A percentile compares a stretch with the other conserved stretches of the same genome.
Conservation (phyloP, 2,113 vertebrate species). For the Tachycineta bicolor region DNA sequence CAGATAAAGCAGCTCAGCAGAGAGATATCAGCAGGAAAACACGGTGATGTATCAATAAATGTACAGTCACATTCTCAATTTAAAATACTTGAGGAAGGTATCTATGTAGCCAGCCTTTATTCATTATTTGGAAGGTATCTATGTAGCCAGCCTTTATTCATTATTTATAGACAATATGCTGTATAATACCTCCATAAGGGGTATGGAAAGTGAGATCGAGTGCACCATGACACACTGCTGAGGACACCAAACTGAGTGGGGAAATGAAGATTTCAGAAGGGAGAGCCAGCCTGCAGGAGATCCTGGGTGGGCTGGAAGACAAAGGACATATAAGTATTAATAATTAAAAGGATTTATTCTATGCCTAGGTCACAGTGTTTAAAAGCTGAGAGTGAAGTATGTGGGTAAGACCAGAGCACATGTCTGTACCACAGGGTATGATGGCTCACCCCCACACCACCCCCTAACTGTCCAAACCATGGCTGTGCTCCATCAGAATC, state of each 20-base stretch:
- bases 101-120: neutral
- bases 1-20: neutral
- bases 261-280: neutral
- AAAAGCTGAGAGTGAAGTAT: neutral
- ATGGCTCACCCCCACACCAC: neutral
- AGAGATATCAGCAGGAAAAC: neutral
- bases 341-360: neutral
- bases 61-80: neutral
- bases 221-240: neutral
- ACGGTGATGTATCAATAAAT: neutral
- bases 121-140: neutral
- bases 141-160: neutral
- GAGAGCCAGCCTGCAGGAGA: neutral
- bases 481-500: neutral
- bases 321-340: neutral
- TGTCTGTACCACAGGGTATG: neutral
- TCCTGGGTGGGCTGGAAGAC: neutral
- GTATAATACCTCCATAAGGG: neutral
- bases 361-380: no score
- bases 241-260: neutral
- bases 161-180: neutral
- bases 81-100: neutral
- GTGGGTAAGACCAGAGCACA: rapidly evolving
- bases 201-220: neutral
- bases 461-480: neutral